Base-by-base conservation (phyloP, 2,113 vertebrate genomes). In the Amphiprion ocellaris region DNA sequence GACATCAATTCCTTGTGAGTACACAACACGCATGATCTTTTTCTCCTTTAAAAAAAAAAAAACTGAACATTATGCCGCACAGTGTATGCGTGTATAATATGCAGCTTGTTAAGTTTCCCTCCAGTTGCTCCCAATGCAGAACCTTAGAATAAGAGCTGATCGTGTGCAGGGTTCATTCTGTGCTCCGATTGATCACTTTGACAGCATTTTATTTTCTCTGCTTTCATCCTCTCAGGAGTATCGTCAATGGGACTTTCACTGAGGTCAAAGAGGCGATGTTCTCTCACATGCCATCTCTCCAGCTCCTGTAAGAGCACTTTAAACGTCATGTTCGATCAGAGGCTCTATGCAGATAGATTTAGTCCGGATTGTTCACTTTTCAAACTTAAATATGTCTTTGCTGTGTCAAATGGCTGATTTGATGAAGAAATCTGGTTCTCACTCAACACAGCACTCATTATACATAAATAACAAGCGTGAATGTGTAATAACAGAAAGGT, bases 211-310 rank as follows among this genome's bases (percentile, higher is more conserved):
- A 8, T 68, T 41, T 58, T 54, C 52, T 74, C 52, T 66, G 26
- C 64, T 28, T 26, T 53, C n/a, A 26, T 54, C 41, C 21, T 78
- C 77, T 4, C 91, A 99, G 97, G 96, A 99, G 97, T 86, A 92
- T 99, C 81, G 97, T 99, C 23, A 99, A 99, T 90, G 97, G 96
- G 84, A 99, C 96, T 14, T 99, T 99, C 92, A 94, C 92, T 0
- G 97, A 99, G 93, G 95, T 99, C 87, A 98, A 95, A 91, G 98
- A 99, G 93, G 96, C 96, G 24, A 97, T 99, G 96, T 99, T 99
- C 90, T 89, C 97, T 23, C 98, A 98, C 89, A 94, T 98, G 91
- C 96, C 97, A 63, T 97, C 96, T 62, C 92, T 99, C 82, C 98
- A 99, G 91, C 95, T 99, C 30, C 95, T 99, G 98, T 99, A 93